These are phyloP conservation scores for Catocala sponsa DNA, from an alignment of 2,888 invertebrate genomes.

Conservation along the genomic window DNA sequence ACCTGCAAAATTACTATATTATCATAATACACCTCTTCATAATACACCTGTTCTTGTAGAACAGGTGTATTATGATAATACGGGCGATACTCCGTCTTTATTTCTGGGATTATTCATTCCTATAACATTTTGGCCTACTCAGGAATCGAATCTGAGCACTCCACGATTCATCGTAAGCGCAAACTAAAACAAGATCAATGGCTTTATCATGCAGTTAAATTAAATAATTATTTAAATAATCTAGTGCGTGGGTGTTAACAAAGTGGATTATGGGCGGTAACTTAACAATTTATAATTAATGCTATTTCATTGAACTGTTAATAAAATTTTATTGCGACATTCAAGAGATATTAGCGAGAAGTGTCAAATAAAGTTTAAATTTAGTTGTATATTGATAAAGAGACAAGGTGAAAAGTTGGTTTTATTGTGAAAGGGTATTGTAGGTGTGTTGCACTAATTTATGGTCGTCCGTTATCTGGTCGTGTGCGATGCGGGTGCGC, in stretches of 20 bases:
- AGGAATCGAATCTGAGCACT: too few relatives aligned
- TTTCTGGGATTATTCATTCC: too few relatives aligned
- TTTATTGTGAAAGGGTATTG: constrained; percentile 80
- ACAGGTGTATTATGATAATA: too few relatives aligned
- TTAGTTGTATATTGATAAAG: constrained; percentile 56
- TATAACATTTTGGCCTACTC: too few relatives aligned
- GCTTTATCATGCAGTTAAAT: too few relatives aligned
- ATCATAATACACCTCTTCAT: too few relatives aligned
- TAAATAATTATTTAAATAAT: not conserved
- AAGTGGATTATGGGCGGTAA: not conserved
- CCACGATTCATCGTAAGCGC: too few relatives aligned
- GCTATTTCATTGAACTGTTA: not conserved
- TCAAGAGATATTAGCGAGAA: constrained; percentile 9
- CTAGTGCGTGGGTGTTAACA: not conserved
- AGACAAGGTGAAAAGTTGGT: constrained; percentile 82
- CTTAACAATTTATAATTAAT: constrained; percentile 1
- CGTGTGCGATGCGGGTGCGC: constrained; percentile 78
- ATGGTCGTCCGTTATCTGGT: constrained; percentile 80
- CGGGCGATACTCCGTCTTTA: too few relatives aligned
- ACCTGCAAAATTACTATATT: too few relatives aligned
- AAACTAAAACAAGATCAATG: too few relatives aligned
- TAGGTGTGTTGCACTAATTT: constrained; percentile 77
- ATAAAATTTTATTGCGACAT: constrained; percentile 7
- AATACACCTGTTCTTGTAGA: too few relatives aligned
- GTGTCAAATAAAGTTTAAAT: constrained; percentile 22